These are phyloP conservation scores for Drosophila antonietae DNA, from an alignment of 2,888 invertebrate genomes.

Conservation along the genomic window DNA sequence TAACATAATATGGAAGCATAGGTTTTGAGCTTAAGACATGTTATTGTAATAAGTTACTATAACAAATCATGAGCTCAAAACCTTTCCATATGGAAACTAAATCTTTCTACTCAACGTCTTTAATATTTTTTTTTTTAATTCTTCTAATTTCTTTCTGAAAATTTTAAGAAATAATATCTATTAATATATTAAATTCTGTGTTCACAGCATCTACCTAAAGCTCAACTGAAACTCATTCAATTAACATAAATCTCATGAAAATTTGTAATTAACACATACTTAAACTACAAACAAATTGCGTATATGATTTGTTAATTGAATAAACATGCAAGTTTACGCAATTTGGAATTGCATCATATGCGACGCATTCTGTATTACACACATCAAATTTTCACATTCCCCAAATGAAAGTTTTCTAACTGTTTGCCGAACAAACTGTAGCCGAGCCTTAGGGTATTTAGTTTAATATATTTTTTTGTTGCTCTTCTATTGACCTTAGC, in stretches of 20 bases:
- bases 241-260: not conserved
- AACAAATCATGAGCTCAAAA: too few relatives aligned
- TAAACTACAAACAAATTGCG: constrained; percentile 9
- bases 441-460: constrained; percentile 15
- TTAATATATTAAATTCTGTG: too few relatives aligned
- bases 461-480: not conserved
- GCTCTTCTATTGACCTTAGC: constrained; percentile 44
- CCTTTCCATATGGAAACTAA: too few relatives aligned
- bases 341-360: constrained; percentile 57
- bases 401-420: constrained; percentile 65
- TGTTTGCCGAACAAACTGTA: constrained; percentile 43
- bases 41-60: too few relatives aligned
- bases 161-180: too few relatives aligned
- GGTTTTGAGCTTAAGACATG: too few relatives aligned
- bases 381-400: constrained; percentile 13
- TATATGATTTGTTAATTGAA: constrained; percentile 39
- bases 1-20: too few relatives aligned
- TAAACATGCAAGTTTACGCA: constrained; percentile 41
- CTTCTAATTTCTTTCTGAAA: too few relatives aligned
- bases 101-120: too few relatives aligned
- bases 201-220: not conserved
- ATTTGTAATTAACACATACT: constrained; percentile 29
- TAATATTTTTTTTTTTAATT: too few relatives aligned
- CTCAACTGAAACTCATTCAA: not conserved
- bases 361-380: constrained; percentile 46